These are phyloP conservation scores for Bradypodion pumilum DNA, from an alignment of 2,797 vertebrate genomes.

Conservation along the genomic window DNA sequence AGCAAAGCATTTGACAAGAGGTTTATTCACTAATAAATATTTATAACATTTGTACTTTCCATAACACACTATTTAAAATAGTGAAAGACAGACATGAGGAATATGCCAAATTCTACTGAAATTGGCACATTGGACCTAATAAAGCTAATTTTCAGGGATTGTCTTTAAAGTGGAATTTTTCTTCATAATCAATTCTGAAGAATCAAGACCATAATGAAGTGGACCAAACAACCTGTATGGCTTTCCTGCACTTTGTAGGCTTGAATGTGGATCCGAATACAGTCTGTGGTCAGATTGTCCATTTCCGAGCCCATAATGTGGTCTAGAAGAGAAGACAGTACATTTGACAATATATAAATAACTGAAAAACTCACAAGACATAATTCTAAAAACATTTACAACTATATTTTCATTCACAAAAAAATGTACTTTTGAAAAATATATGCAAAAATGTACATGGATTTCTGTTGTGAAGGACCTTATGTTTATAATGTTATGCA, in stretches of 20 bases:
- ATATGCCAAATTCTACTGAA: neutral
- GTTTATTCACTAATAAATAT: conserved; percentile 22
- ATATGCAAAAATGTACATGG: neutral
- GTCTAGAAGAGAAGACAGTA: neutral
- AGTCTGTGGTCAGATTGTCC: neutral
- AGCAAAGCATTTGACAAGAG: neutral
- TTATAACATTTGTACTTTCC: neutral
- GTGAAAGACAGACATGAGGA: neutral
- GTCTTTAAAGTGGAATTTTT: neutral
- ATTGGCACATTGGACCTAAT: neutral
- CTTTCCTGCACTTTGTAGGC: neutral
- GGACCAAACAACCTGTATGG: neutral
- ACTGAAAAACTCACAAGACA: too few species aligned
- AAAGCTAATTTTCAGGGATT: neutral
- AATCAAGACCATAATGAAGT: neutral
- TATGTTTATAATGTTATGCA: too few species aligned
- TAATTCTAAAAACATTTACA: too few species aligned
- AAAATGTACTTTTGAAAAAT: too few species aligned
- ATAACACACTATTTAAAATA: neutral
- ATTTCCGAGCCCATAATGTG: neutral
- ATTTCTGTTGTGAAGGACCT: too few species aligned
- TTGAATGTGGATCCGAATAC: neutral
- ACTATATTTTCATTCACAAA: too few species aligned
- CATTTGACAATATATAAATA: neutral
- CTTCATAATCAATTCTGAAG: neutral